A percentile compares a stretch with the other conserved stretches of the same genome.
Conservation (phyloP, 2,113 vertebrate genomes). For the Leptodactylus fuscus region DNA sequence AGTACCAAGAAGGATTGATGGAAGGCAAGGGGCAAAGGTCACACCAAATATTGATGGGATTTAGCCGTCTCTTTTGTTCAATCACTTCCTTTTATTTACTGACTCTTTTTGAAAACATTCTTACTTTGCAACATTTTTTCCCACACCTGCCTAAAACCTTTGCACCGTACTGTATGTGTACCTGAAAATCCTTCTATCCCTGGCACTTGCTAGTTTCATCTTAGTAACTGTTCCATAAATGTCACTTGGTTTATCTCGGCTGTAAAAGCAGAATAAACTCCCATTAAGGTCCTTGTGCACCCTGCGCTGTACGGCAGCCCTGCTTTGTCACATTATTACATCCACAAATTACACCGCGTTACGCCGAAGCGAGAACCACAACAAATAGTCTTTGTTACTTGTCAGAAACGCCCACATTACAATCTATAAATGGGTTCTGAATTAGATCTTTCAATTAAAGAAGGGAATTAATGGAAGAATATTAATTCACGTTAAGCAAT, state of each 20-base stretch:
- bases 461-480: not conserved
- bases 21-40: no score
- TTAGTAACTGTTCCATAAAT: not conserved
- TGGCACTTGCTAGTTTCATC: no score
- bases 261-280: conserved; percentile 2
- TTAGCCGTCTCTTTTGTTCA: no score
- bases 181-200: no score
- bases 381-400: not conserved
- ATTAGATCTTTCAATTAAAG: not conserved
- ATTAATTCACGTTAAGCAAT: not conserved
- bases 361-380: not conserved
- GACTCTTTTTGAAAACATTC: no score
- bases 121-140: no score
- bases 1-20: no score
- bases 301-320: not conserved
- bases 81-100: no score
- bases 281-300: not conserved
- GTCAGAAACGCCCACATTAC: not conserved
- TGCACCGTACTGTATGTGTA: no score
- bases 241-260: not conserved
- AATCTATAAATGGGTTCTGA: not conserved
- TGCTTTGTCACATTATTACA: not conserved
- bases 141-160: no score
- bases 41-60: no score
- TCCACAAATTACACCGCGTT: not conserved